Evolutionary conservation across 2,888 invertebrate species (phyloP), one percentile per base, ranked within the genome.

Genomic region (Julus scandinavius): DNA sequence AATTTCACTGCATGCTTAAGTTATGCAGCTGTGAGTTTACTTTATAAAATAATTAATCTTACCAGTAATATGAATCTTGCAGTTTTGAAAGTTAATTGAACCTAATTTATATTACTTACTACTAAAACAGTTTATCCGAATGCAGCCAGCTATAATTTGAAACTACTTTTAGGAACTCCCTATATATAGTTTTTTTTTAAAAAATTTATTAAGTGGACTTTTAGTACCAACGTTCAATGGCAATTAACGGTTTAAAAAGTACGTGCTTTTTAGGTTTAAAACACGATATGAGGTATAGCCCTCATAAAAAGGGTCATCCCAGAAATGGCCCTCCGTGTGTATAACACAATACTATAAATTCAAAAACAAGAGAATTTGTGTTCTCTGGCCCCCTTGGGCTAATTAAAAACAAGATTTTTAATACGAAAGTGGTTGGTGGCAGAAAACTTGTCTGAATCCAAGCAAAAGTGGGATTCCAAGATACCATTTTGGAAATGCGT

Each of bases 351-450:
- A 45, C 85, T 41, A 85, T 85, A 85, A 85, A 85, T 85, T 85
- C 45, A 41, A 85, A 49, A 50, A 85, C 85, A 85, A 7, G 45
- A 45, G 50, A 50, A 50, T 49, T 85, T 85, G 41, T 85, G 45
- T 50, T 85, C 41, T 45, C 20, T 45, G 85, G 85, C 85, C 45
- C 85, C 85, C 85, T 85, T 20, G 41, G 85, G 85, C 49, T 49
- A 85, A 85, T 85, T 85, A 85, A 85, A 85, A 85, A 50, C 85
- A 85, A 85, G 85, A 40, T 85, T 85, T 85, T 85, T 85, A 50
- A 85, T 49, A 45, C 15, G 80, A 80, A 80, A 85, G 50, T 85
- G 85, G 85, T 85, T 85, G 85, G 85, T 45, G 85, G 85, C 85
- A 50, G 45, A 85, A 85, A 85, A 85, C 80, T 80, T 80, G 80